A percentile compares a stretch with the other conserved stretches of the same genome.
phyloP scores from a whole-genome alignment of 2,888 invertebrate species.

The Laspeyria flexula region DNA sequence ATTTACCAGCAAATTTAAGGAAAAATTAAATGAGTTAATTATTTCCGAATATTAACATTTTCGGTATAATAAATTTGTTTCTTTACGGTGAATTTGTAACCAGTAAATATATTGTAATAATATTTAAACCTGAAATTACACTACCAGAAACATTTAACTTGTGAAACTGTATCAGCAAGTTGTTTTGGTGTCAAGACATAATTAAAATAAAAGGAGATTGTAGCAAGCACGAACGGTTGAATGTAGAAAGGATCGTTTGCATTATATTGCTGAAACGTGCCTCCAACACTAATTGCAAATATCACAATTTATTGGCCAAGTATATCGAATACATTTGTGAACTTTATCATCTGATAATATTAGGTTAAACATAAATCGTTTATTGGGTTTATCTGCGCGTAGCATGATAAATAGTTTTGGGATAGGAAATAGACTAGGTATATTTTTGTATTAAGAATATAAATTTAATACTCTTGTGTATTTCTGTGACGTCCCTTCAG shows the following conservation, averaged over 20 bases:
- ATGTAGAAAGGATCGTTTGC: conserved; percentile 23
- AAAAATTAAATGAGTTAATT: conserved; percentile 15
- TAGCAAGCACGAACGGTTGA: conserved; percentile 10
- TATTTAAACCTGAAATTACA: no score
- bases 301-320: conserved; percentile 14
- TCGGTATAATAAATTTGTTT: no score
- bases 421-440: not conserved
- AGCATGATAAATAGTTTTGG: not conserved
- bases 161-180: not conserved
- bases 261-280: conserved; percentile 27
- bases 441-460: not conserved
- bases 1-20: not conserved
- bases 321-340: conserved; percentile 28
- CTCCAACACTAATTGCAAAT: conserved; percentile 35
- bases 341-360: conserved; percentile 37
- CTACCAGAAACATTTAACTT: no score
- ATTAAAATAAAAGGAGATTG: conserved; percentile 36
- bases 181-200: conserved; percentile 23
- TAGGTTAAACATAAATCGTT: conserved; percentile 8
- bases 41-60: conserved; percentile 1
- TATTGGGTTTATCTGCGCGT: not conserved
- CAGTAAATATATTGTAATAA: no score
- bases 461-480: no score
- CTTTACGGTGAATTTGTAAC: no score
- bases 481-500: not conserved